Evolutionary conservation across 2,113 vertebrate species (phyloP).

Genomic region (Menura novaehollandiae): DNA sequence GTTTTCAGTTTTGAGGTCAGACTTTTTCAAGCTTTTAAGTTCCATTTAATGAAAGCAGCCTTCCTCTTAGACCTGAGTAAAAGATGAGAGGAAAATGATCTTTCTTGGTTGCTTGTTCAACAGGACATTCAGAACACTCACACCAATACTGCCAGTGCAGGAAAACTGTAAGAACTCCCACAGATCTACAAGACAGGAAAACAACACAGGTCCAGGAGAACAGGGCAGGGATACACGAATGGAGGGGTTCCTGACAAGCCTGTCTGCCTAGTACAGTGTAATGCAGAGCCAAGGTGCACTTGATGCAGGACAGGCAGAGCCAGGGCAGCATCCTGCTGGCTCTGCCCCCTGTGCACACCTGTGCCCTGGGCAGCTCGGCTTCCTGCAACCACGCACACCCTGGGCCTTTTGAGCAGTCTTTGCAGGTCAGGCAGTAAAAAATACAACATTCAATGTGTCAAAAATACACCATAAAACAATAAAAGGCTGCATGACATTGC

Average conservation of each 20-base stretch:
- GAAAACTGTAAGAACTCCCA: not conserved
- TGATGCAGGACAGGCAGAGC: not conserved
- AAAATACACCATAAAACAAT: not conserved
- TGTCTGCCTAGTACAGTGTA: not conserved
- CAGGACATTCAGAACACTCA: not conserved
- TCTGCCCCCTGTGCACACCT: not conserved
- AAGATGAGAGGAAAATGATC: not conserved
- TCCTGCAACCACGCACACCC: not conserved
- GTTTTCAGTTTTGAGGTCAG: not conserved
- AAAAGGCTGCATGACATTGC: not conserved
- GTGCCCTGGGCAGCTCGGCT: not conserved
- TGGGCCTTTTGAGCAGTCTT: not conserved
- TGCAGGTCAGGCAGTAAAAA: constrained; percentile 1
- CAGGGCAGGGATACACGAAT: not conserved
- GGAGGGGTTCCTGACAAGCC: not conserved
- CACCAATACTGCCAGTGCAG: not conserved
- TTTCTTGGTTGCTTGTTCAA: not conserved
- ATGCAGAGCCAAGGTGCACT: not conserved
- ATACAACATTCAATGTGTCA: constrained; percentile 1
- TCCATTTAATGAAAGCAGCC: not conserved
- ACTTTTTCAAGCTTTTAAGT: not conserved
- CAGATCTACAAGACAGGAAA: not conserved
- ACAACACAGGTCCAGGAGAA: not conserved
- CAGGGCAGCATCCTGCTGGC: not conserved
- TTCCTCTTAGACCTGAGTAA: constrained; percentile 3